Percentiles rank a stretch among this genome's conserved stretches.
phyloP scores from a whole-genome alignment of 2,888 invertebrate species.

The Pandemis corylana region DNA sequence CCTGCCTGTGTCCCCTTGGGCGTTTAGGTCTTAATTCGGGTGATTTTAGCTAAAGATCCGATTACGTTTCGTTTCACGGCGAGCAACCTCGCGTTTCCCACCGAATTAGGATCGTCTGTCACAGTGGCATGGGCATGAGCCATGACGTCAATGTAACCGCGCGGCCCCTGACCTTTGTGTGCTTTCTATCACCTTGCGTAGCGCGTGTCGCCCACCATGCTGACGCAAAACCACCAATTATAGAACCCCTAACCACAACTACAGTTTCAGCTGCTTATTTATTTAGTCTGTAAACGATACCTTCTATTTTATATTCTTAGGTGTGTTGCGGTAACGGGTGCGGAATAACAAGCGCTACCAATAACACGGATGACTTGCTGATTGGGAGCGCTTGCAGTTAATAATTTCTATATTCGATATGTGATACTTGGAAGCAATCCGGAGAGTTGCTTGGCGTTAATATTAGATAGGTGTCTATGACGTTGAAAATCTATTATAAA shows the following conservation, averaged over 20 bases:
- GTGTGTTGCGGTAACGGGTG: slow-evolving; percentile 10
- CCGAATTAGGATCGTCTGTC: slow-evolving; percentile 37
- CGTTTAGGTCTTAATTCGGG: slow-evolving; percentile 6
- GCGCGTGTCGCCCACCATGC: slow-evolving; percentile 11
- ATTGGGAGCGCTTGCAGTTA: slow-evolving; percentile 22
- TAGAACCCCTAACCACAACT: slow-evolving; percentile 24
- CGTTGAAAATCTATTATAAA: not conserved
- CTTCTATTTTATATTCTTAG: slow-evolving; percentile 11
- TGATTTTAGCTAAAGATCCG: slow-evolving; percentile 16
- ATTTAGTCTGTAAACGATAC: slow-evolving; percentile 17
- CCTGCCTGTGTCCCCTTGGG: too few species aligned
- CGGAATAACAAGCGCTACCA: slow-evolving; percentile 30
- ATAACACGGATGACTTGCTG: slow-evolving; percentile 38
- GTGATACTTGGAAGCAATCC: not conserved
- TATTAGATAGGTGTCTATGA: not conserved
- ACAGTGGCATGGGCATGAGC: slow-evolving; percentile 34
- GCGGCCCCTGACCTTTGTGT: slow-evolving; percentile 44
- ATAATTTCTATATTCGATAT: slow-evolving; percentile 24
- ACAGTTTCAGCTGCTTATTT: slow-evolving; percentile 32
- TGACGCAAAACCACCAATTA: slow-evolving; percentile 39
- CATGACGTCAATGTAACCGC: slow-evolving; percentile 41
- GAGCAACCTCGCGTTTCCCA: slow-evolving; percentile 27
- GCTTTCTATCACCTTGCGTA: slow-evolving; percentile 42
- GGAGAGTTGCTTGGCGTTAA: not conserved
- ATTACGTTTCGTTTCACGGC: slow-evolving; percentile 6